Conservation (phyloP, 2,113 vertebrate genomes). For the Megalops atlanticus region DNA sequence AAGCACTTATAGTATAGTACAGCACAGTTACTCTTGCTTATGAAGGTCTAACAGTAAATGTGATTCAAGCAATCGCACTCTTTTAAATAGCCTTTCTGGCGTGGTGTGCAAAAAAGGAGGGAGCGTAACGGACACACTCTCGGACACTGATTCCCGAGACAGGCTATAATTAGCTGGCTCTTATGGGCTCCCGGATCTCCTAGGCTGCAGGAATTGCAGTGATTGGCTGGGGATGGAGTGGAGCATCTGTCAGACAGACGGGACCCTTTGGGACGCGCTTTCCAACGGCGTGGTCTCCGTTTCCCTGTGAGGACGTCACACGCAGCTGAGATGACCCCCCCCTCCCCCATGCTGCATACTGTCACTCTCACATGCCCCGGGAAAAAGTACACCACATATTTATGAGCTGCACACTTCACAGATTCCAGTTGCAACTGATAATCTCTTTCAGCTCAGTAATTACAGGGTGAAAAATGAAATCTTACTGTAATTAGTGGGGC, state of each 20-base stretch:
- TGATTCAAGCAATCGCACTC: neutral
- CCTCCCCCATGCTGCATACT: neutral
- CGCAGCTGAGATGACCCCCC: neutral
- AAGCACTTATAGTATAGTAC: neutral
- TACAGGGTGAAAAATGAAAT: neutral
- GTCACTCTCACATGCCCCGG: neutral
- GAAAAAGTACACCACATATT: neutral
- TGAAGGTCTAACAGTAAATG: no score
- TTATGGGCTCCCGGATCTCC: neutral
- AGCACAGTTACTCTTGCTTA: neutral
- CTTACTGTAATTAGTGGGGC: no score
- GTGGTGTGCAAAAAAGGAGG: neutral
- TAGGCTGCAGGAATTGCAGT: neutral
- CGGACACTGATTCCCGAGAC: neutral
- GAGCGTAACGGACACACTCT: neutral
- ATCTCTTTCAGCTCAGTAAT: neutral
- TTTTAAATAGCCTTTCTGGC: neutral
- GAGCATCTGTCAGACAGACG: slow-evolving; percentile 6
- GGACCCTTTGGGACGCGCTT: neutral
- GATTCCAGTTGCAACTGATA: neutral
- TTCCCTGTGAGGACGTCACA: neutral
- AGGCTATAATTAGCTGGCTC: slow-evolving; percentile 2
- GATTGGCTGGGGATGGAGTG: neutral
- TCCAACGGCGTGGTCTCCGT: neutral
- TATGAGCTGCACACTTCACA: no score